Evolutionary conservation across 2,888 invertebrate species (phyloP).

Genomic region (Dryobota labecula): DNA sequence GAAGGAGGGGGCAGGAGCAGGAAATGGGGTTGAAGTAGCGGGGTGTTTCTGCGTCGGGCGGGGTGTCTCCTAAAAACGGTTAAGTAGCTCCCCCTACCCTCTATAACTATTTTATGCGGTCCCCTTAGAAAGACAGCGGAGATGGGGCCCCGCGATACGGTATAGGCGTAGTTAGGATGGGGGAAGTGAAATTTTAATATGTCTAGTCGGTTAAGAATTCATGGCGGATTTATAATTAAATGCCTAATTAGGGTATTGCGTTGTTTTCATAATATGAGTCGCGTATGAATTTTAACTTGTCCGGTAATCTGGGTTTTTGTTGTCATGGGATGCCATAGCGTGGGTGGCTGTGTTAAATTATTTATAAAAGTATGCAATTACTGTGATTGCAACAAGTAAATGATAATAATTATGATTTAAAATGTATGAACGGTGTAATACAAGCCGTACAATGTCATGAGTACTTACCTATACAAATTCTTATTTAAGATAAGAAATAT

Average conservation of each 20-base stretch:
- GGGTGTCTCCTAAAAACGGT: constrained; percentile 91
- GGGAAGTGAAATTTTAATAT: constrained; percentile 90
- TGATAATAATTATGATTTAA: not conserved
- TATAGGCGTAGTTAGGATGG: constrained; percentile 81
- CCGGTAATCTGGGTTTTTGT: constrained; percentile 67
- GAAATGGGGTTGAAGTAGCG: constrained; percentile 87
- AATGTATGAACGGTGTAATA: constrained; percentile 2
- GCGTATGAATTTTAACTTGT: constrained; percentile 79
- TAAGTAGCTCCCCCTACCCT: constrained; percentile 89
- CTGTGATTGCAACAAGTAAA: constrained; percentile 23
- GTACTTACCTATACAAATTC: not conserved
- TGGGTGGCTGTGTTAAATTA: constrained; percentile 36
- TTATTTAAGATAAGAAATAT: not conserved
- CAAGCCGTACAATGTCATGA: not conserved
- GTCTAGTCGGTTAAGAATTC: constrained; percentile 89
- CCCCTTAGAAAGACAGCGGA: constrained; percentile 90
- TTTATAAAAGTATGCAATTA: constrained; percentile 48
- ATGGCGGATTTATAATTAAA: constrained; percentile 89
- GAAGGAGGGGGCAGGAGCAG: constrained; percentile 81
- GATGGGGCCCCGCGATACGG: constrained; percentile 87
- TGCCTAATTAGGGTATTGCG: constrained; percentile 87
- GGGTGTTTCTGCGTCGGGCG: constrained; percentile 85
- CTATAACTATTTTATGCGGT: constrained; percentile 91
- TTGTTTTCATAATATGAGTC: constrained; percentile 79
- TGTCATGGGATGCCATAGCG: constrained; percentile 58